A percentile compares a stretch with the other conserved stretches of the same genome.
phyloP scores from a whole-genome alignment of 2,888 invertebrate species.

The Plusia festucae region DNA sequence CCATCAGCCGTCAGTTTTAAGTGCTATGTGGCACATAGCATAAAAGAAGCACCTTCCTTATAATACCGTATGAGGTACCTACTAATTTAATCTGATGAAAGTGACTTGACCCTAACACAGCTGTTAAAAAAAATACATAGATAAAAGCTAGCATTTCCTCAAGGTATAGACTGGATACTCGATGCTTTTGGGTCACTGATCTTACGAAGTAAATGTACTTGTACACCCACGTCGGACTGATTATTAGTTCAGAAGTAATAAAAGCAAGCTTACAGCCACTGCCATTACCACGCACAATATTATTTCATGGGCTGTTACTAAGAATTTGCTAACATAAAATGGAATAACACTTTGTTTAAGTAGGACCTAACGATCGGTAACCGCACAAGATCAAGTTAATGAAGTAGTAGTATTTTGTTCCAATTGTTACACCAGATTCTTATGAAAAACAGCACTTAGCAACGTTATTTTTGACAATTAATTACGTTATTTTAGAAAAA shows the following conservation, averaged over 20 bases:
- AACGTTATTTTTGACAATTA: too few species aligned
- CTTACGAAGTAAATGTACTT: not conserved
- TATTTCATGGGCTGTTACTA: slow-evolving; percentile 1
- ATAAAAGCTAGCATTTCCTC: not conserved
- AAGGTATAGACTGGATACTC: not conserved
- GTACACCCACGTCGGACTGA: not conserved
- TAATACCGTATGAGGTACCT: too few species aligned
- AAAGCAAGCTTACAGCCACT: not conserved
- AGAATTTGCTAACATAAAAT: slow-evolving; percentile 3
- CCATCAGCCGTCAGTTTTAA: too few species aligned
- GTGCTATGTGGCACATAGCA: too few species aligned
- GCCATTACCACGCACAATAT: not conserved
- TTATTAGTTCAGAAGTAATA: slow-evolving; percentile 2
- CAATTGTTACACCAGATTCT: not conserved
- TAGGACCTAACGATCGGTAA: not conserved
- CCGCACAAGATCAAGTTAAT: not conserved
- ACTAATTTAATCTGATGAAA: too few species aligned
- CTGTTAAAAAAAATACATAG: too few species aligned
- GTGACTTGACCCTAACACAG: too few species aligned
- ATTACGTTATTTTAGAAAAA: too few species aligned
- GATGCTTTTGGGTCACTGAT: not conserved
- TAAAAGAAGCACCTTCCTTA: too few species aligned
- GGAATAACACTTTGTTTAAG: slow-evolving; percentile 3
- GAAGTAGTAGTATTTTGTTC: not conserved
- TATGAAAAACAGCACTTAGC: not conserved